Percentiles rank a stretch among this genome's conserved stretches.
These are phyloP conservation scores for Frankliniella intonsa DNA, from an alignment of 2,888 invertebrate species.

Conservation along the genomic window DNA sequence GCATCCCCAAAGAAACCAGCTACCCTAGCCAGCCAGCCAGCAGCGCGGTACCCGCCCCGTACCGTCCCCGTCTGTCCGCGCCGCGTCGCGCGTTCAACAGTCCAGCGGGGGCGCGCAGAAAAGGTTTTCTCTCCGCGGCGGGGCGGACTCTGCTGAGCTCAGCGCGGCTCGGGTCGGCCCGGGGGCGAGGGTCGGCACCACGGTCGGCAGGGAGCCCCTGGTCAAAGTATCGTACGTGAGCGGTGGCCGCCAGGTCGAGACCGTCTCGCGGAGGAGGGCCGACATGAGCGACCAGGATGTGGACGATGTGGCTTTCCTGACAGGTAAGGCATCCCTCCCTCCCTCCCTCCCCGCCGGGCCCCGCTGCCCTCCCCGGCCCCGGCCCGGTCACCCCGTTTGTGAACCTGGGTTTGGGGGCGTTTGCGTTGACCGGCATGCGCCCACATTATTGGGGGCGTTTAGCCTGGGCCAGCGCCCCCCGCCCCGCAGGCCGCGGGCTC, in stretches of 20 bases:
- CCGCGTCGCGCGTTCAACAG: background rate
- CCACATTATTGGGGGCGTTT: background rate
- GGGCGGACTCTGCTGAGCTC: background rate
- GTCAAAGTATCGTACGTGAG: constrained; percentile 50
- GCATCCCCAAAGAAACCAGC: too few relatives aligned
- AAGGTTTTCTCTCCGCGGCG: too few relatives aligned
- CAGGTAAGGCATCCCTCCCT: constrained; percentile 55
- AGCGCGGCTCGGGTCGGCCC: background rate
- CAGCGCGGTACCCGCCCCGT: too few relatives aligned
- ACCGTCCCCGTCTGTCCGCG: background rate
- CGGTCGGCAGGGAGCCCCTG: constrained; percentile 43
- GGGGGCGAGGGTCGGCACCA: background rate
- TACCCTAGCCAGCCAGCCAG: too few relatives aligned
- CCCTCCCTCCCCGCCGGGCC: background rate
- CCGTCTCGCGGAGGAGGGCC: constrained; percentile 51
- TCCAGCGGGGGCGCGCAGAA: background rate
- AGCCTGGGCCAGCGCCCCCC: too few relatives aligned
- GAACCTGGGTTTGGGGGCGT: too few relatives aligned
- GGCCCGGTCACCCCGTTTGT: background rate
- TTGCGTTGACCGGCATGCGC: background rate
- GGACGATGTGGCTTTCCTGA: constrained; percentile 88
- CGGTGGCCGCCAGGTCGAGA: constrained; percentile 49
- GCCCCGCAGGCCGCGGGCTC: background rate
- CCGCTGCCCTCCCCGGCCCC: background rate
- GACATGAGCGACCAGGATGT: constrained; percentile 89